A percentile compares a stretch with the other conserved stretches of the same genome.
These are phyloP conservation scores for Tetragnatha montana DNA, from an alignment of 2,888 invertebrate species.

Conservation along the genomic window DNA sequence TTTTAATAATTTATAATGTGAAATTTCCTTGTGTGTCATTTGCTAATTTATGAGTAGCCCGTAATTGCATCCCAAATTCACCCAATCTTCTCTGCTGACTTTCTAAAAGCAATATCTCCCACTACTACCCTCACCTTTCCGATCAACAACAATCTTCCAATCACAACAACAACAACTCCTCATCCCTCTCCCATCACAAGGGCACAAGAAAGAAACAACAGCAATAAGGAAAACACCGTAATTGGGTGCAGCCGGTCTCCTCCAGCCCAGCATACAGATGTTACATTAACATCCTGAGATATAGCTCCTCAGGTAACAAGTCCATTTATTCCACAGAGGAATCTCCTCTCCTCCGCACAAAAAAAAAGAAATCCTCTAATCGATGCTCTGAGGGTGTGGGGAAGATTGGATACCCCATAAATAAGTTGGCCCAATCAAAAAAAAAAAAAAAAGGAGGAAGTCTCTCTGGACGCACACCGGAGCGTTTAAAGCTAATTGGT, in stretches of 20 bases:
- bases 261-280: conserved; percentile 33
- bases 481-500: conserved; percentile 68
- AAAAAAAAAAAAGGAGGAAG: conserved; percentile 29
- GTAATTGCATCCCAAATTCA: no score
- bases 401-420: conserved; percentile 39
- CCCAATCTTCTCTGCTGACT: no score
- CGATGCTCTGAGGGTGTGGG: conserved; percentile 12
- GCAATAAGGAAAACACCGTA: neutral
- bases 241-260: conserved; percentile 10
- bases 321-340: conserved; percentile 34
- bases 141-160: no score
- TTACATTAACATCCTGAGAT: conserved; percentile 41
- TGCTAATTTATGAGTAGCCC: no score
- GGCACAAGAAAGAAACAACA: neutral
- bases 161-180: neutral
- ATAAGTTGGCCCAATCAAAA: conserved; percentile 54
- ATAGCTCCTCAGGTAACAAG: conserved; percentile 29
- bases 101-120: no score
- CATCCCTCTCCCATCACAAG: neutral
- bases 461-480: conserved; percentile 23
- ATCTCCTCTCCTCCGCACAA: neutral
- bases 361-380: conserved; percentile 27
- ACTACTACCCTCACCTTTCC: no score
- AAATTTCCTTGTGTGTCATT: no score
- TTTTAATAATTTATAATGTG: no score